These are phyloP conservation scores for Scaptomyza cyrtandrae DNA, from an alignment of 2,888 invertebrate genomes.

Conservation along the genomic window DNA sequence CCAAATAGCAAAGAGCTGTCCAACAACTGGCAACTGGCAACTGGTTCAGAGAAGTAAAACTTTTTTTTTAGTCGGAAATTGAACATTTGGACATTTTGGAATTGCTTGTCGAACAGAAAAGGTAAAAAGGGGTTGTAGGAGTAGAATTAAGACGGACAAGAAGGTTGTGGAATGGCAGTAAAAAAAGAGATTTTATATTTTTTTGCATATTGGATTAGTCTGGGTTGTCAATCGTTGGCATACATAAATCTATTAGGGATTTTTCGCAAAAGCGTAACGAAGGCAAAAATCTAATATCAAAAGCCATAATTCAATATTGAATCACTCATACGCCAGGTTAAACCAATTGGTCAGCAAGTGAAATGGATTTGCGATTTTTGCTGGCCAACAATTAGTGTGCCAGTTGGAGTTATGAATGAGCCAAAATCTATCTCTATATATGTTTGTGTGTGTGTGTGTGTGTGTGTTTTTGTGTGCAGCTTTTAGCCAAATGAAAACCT, in stretches of 20 bases:
- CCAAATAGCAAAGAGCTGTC: neutral
- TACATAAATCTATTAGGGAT: constrained; percentile 68
- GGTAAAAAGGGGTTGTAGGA: neutral
- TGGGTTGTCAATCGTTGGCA: constrained; percentile 49
- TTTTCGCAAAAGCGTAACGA: constrained; percentile 36
- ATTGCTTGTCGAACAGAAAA: constrained; percentile 37
- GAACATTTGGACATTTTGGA: constrained; percentile 31
- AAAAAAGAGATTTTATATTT: constrained; percentile 16
- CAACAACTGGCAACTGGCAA: constrained; percentile 20
- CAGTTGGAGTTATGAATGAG: constrained; percentile 57
- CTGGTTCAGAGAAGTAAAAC: constrained; percentile 16
- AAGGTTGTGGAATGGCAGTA: constrained; percentile 15
- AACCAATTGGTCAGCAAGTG: constrained; percentile 63
- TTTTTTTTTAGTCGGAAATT: constrained; percentile 11
- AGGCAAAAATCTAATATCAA: constrained; percentile 50
- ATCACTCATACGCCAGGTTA: constrained; percentile 77
- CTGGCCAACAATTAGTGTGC: constrained; percentile 70
- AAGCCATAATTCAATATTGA: constrained; percentile 76
- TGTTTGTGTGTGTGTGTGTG: constrained; percentile 15
- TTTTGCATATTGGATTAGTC: constrained; percentile 59
- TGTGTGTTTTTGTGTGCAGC: constrained; percentile 37
- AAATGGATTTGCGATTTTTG: constrained; percentile 43
- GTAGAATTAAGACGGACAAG: neutral
- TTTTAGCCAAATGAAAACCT: constrained; percentile 76
- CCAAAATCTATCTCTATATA: constrained; percentile 28